Conservation (phyloP, 2,113 vertebrate species). For the Hemichromis elongatus region DNA sequence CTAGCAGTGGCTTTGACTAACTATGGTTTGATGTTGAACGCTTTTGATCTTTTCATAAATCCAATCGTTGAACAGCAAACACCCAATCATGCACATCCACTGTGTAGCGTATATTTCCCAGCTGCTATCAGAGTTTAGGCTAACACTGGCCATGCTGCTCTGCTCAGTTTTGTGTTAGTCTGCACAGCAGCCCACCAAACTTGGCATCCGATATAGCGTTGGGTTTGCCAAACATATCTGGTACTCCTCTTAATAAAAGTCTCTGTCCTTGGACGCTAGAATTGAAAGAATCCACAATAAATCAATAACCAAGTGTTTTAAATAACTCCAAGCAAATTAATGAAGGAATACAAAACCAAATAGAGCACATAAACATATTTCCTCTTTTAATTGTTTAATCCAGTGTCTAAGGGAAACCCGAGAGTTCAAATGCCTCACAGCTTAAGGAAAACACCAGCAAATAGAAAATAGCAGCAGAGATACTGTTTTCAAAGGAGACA, state of each 20-base stretch:
- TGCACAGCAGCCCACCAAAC: neutral
- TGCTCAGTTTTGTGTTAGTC: neutral
- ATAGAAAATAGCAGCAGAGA: neutral
- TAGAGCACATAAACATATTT: neutral
- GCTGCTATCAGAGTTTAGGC: neutral
- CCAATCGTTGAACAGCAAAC: neutral
- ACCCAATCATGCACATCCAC: neutral
- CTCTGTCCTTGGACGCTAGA: neutral
- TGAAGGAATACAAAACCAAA: neutral
- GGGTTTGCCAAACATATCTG: neutral
- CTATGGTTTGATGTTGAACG: neutral
- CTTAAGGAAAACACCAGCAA: neutral
- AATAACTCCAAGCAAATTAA: neutral
- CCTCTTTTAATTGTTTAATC: neutral
- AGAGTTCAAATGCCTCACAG: neutral
- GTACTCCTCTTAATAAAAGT: neutral
- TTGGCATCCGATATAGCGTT: neutral
- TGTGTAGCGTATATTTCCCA: neutral
- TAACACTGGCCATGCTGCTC: neutral
- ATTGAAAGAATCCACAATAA: neutral
- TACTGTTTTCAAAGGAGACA: neutral
- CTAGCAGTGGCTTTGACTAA: neutral
- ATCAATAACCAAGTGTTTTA: neutral
- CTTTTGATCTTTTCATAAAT: neutral
- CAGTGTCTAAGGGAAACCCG: fast-evolving